Conservation (phyloP, 1,140 invertebrate species). For the Matsumurasca onukii region DNA sequence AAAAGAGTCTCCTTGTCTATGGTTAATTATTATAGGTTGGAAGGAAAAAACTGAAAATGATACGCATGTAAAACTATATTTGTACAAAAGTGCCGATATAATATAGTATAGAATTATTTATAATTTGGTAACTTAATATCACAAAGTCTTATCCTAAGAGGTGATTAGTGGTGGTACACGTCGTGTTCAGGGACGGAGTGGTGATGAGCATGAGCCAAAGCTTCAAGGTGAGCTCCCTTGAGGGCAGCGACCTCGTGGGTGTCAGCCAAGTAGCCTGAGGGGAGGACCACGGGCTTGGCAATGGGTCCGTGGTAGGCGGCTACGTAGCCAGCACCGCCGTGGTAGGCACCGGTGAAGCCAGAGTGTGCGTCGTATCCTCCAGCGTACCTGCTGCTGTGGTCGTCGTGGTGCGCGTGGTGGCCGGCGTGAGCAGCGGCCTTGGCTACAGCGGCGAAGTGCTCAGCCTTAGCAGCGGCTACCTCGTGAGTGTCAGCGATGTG, state of each 20-base stretch:
- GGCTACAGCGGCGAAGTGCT: constrained; percentile 56
- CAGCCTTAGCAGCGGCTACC: constrained; percentile 59
- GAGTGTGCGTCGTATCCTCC: constrained; percentile 18
- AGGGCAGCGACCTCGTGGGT: constrained; percentile 20
- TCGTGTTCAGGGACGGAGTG: neutral
- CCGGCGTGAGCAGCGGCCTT: constrained; percentile 45
- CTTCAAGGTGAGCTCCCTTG: constrained; percentile 50
- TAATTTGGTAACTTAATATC: too few species aligned
- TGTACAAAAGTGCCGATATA: too few species aligned
- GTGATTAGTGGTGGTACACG: constrained; percentile 6
- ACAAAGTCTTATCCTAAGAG: too few species aligned
- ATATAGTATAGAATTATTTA: too few species aligned
- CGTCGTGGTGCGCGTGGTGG: neutral
- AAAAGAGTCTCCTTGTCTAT: too few species aligned
- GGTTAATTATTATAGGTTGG: too few species aligned
- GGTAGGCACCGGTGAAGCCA: constrained; percentile 7
- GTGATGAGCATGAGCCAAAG: constrained; percentile 28
- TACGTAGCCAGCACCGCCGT: constrained; percentile 43
- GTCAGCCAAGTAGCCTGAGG: constrained; percentile 51
- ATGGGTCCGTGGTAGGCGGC: constrained; percentile 13
- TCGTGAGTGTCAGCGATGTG: constrained; percentile 56
- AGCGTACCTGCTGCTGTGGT: constrained; percentile 11
- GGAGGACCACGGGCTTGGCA: constrained; percentile 12
- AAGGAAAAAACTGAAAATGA: too few species aligned
- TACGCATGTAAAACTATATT: too few species aligned